Conservation (phyloP, 2,888 invertebrate species). For the Amphipoea lucens region DNA sequence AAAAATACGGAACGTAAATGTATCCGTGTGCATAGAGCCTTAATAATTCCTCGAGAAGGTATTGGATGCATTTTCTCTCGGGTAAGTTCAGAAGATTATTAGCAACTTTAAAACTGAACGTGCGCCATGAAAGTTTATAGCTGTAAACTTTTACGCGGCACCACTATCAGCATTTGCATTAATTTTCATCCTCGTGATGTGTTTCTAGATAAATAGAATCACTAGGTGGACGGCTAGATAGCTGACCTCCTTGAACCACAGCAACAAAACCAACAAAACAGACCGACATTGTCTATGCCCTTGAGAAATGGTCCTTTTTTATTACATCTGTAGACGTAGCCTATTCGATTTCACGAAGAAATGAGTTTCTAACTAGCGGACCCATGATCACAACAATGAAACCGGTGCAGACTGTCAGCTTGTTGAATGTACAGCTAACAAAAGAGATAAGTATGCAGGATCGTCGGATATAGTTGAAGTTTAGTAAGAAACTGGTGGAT, state of each 20-base stretch:
- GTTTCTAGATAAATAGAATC: background rate
- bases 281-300: too few relatives aligned
- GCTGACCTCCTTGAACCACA: too few relatives aligned
- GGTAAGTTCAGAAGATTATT: conserved; percentile 42
- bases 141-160: conserved; percentile 24
- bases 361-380: background rate
- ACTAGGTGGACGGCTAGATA: too few relatives aligned
- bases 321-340: background rate
- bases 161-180: conserved; percentile 26
- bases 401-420: too few relatives aligned
- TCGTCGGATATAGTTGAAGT: too few relatives aligned
- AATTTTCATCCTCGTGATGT: conserved; percentile 12
- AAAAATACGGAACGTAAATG: background rate
- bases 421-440: too few relatives aligned
- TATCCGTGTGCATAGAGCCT: background rate
- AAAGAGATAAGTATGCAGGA: too few relatives aligned
- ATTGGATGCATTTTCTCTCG: conserved; percentile 20
- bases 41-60: background rate
- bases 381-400: too few relatives aligned
- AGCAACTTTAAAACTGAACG: conserved; percentile 31
- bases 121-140: conserved; percentile 35
- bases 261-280: too few relatives aligned
- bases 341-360: background rate
- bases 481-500: too few relatives aligned
- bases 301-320: background rate